Percentiles rank a stretch among this genome's conserved stretches.
Evolutionary conservation across 2,113 vertebrate species (phyloP).

Genomic region (Menura novaehollandiae): DNA sequence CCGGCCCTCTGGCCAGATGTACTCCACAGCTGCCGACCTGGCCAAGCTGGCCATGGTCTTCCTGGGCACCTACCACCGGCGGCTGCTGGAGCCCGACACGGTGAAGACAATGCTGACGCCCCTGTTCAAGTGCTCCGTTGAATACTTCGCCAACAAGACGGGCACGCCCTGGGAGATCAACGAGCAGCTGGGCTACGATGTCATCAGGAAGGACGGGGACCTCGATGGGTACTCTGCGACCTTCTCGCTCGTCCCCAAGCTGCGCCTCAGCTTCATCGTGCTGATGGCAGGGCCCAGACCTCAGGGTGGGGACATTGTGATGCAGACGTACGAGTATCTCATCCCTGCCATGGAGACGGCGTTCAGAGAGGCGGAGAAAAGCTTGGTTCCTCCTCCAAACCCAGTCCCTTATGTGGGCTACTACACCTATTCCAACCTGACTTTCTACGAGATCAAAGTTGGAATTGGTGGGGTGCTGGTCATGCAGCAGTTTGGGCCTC

Average conservation of each 20-base stretch:
- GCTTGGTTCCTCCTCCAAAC: constrained; percentile 74
- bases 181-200: constrained; percentile 79
- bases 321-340: constrained; percentile 73
- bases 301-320: constrained; percentile 73
- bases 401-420: constrained; percentile 82
- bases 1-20: constrained; percentile 91
- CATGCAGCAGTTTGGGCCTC: constrained; percentile 91
- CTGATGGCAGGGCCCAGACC: constrained; percentile 87
- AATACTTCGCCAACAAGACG: constrained; percentile 86
- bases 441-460: constrained; percentile 86
- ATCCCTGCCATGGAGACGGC: constrained; percentile 84
- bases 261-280: constrained; percentile 84
- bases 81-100: constrained; percentile 76
- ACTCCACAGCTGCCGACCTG: constrained; percentile 86
- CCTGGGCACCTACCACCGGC: constrained; percentile 72
- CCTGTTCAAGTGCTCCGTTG: constrained; percentile 75
- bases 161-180: constrained; percentile 93
- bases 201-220: constrained; percentile 88
- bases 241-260: constrained; percentile 83
- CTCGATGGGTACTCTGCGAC: constrained; percentile 87
- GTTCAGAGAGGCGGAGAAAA: constrained; percentile 74
- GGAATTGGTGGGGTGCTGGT: constrained; percentile 77
- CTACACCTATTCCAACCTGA: constrained; percentile 87
- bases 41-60: constrained; percentile 85
- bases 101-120: constrained; percentile 85